Conservation (phyloP, 92 coral and sea anemone genomes). For the Blastomussa wellsi region DNA sequence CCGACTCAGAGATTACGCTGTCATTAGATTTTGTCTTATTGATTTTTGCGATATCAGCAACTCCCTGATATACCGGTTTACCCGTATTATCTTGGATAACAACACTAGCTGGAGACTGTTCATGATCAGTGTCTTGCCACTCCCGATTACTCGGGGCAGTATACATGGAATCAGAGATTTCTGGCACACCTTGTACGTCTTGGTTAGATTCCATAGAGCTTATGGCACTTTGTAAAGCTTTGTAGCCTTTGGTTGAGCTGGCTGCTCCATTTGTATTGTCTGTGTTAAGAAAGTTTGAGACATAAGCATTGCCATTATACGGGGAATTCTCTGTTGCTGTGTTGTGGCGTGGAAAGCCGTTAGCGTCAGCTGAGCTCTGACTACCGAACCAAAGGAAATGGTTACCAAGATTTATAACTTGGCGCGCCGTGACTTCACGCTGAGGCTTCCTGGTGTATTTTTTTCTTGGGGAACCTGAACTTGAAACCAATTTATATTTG, state of each 20-base stretch:
- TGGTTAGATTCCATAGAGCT: conserved; percentile 34
- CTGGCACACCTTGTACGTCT: neutral
- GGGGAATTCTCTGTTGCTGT: conserved; percentile 11
- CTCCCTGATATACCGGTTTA: conserved; percentile 33
- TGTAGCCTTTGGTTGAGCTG: conserved; percentile 34
- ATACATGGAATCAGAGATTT: neutral
- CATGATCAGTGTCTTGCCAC: conserved; percentile 13
- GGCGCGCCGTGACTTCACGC: conserved; percentile 10
- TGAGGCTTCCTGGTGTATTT: neutral
- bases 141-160: neutral
- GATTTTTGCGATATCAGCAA: conserved; percentile 20
- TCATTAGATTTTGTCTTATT: conserved; percentile 21
- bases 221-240: conserved; percentile 30
- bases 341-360: conserved; percentile 40
- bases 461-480: neutral
- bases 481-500: neutral
- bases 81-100: conserved; percentile 40
- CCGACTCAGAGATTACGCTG: conserved; percentile 1
- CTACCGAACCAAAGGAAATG: conserved; percentile 46
- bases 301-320: neutral
- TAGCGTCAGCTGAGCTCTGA: conserved; percentile 34
- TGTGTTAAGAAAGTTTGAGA: conserved; percentile 15
- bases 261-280: neutral
- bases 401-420: conserved; percentile 39
- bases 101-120: conserved; percentile 20